Percentiles rank a stretch among this genome's conserved stretches.
phyloP scores from a whole-genome alignment of 2,888 invertebrate genomes.

The Scaptomyza polygonia region DNA sequence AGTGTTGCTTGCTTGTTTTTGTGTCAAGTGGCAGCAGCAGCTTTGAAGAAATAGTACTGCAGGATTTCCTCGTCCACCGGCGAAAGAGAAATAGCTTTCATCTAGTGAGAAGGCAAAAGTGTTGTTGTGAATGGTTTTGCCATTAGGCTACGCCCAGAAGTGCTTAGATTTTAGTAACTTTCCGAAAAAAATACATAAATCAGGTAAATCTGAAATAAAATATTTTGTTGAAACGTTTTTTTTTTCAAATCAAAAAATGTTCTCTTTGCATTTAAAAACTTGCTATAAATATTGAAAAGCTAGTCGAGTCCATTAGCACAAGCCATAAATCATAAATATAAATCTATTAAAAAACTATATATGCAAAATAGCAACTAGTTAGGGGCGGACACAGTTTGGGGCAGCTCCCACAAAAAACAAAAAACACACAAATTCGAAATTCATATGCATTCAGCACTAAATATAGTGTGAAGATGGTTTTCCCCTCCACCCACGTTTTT shows the following conservation, averaged over 20 bases:
- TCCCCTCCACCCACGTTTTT: too few species aligned
- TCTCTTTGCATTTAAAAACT: too few species aligned
- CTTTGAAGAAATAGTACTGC: conserved; percentile 27
- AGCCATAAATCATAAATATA: conserved; percentile 6
- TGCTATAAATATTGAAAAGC: neutral
- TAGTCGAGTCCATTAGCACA: neutral
- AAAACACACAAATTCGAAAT: neutral
- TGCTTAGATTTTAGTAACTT: neutral
- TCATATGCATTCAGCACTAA: conserved; percentile 17
- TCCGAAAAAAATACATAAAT: neutral
- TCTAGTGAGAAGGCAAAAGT: conserved; percentile 27
- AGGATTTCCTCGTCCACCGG: conserved; percentile 48
- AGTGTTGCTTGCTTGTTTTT: conserved; percentile 36
- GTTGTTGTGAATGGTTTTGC: conserved; percentile 47
- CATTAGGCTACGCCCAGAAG: conserved; percentile 41
- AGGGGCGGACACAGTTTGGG: conserved; percentile 10
- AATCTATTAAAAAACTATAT: conserved; percentile 22
- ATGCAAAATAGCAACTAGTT: too few species aligned
- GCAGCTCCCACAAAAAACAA: neutral
- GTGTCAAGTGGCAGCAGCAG: conserved; percentile 47
- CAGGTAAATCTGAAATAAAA: neutral
- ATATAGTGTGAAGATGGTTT: neutral
- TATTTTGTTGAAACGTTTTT: too few species aligned
- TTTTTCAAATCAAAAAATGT: too few species aligned
- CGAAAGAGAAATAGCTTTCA: conserved; percentile 35